Conservation (phyloP, 2,113 vertebrate genomes). For the Anseranas semipalmata region DNA sequence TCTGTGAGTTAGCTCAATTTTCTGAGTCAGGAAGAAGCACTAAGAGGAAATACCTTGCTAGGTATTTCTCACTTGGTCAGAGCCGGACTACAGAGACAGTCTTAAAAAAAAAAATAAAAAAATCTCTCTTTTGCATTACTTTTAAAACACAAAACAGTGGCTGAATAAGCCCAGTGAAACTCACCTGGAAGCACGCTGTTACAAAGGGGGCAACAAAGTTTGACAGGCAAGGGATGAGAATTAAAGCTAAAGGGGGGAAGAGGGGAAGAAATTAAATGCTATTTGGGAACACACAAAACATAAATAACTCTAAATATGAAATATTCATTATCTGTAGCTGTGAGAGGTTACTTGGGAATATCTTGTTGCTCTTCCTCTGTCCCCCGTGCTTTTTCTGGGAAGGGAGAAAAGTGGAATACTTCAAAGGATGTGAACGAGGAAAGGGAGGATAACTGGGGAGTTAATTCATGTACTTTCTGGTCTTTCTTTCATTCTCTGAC, state of each 20-base stretch:
- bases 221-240: slow-evolving; percentile 24
- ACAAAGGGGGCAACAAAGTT: neutral
- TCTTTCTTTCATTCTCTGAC: neutral
- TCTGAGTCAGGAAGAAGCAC: neutral
- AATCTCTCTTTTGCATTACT: neutral
- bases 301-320: slow-evolving; percentile 55
- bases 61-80: neutral
- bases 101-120: neutral
- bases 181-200: slow-evolving; percentile 44
- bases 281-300: slow-evolving; percentile 49
- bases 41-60: neutral
- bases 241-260: neutral
- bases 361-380: slow-evolving; percentile 34
- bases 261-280: slow-evolving; percentile 51
- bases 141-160: neutral
- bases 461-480: slow-evolving; percentile 1
- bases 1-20: neutral
- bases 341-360: slow-evolving; percentile 40
- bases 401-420: slow-evolving; percentile 11
- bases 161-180: neutral
- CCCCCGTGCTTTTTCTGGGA: slow-evolving; percentile 4
- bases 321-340: slow-evolving; percentile 59
- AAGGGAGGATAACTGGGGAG: neutral
- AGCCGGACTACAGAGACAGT: neutral
- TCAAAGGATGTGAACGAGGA: slow-evolving; percentile 24